Conservation (phyloP, 2,797 vertebrate species). For the Adelosebastes latens region DNA sequence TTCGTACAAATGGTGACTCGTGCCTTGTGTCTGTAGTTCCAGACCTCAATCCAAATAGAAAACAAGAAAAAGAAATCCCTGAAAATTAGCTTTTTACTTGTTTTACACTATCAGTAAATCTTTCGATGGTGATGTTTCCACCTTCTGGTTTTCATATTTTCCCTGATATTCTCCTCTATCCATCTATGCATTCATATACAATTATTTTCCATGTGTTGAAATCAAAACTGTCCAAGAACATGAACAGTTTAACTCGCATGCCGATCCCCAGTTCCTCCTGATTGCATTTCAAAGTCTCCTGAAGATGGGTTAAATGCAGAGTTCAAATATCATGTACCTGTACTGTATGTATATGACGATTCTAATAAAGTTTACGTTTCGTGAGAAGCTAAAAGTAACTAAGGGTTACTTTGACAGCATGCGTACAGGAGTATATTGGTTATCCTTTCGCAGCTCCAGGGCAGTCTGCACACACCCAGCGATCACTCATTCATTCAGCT, state of each 20-base stretch:
- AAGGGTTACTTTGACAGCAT: neutral
- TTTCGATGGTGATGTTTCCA: neutral
- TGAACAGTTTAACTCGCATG: too few relatives aligned
- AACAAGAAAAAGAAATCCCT: neutral
- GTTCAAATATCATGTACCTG: neutral
- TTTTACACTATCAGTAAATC: neutral
- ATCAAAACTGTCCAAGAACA: neutral
- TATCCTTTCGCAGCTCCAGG: neutral
- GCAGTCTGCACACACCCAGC: neutral
- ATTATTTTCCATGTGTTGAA: neutral
- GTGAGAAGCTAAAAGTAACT: neutral
- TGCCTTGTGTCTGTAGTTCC: neutral
- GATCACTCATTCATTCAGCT: constrained; percentile 8
- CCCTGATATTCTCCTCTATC: neutral
- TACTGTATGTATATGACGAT: too few relatives aligned
- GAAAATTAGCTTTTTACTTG: neutral
- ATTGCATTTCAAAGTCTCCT: too few relatives aligned
- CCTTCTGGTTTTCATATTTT: neutral
- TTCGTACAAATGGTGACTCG: too few relatives aligned
- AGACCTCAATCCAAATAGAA: neutral
- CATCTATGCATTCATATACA: neutral
- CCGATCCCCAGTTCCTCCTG: too few relatives aligned
- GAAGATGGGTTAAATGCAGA: too few relatives aligned
- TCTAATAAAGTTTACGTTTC: neutral
- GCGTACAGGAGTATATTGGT: neutral